Base-by-base conservation (phyloP, 2,888 invertebrate species). In the Dryobotodes eremita region DNA sequence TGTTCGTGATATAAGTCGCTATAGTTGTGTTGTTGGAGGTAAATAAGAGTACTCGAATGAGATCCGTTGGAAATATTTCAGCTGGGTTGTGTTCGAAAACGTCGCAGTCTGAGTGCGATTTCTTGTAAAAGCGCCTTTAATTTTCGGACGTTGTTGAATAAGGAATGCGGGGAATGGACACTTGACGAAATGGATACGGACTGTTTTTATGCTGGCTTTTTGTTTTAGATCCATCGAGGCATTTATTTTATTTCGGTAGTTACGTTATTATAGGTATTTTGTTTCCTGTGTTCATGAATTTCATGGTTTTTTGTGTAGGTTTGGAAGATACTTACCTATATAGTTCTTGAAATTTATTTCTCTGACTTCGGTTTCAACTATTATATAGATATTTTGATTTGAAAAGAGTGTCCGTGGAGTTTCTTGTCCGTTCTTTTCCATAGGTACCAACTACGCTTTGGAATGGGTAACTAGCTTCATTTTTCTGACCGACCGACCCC, bases 101-200 rank as follows among this genome's bases (percentile, higher is more conserved):
- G 91, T 90, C 91, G 92, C 88, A 82, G 90, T 80, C 91, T 95
- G 95, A 96, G 96, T 96, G 96, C 96, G 94, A 95, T 95, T 95
- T 95, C 96, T 96, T 96, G 96, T 96, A 95, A 92, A 90, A 89
- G 91, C 92, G 89, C 91, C 94, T 94, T 94, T 94, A 93, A 94
- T 94, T 95, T 94, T 95, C 94, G 96, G 96, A 94, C 95, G 91
- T 87, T 91, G 91, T 90, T 96, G 95, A 96, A 96, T 96, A 96
- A 96, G 95, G 95, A 95, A 96, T 96, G 95, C 92, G 92, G 89
- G 84, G 86, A 88, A 88, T 87, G 91, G 89, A 88, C 90, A 90
- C 91, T 92, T 91, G 86, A 90, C 90, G 88, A 83, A 90, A 90
- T 88, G 85, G 89, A 89, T 89, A 82, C 79, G 82, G 79, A 79